Evolutionary conservation across 2,888 invertebrate species (phyloP), one percentile per base, ranked within the genome.

Genomic region (Apodemia duryi): DNA sequence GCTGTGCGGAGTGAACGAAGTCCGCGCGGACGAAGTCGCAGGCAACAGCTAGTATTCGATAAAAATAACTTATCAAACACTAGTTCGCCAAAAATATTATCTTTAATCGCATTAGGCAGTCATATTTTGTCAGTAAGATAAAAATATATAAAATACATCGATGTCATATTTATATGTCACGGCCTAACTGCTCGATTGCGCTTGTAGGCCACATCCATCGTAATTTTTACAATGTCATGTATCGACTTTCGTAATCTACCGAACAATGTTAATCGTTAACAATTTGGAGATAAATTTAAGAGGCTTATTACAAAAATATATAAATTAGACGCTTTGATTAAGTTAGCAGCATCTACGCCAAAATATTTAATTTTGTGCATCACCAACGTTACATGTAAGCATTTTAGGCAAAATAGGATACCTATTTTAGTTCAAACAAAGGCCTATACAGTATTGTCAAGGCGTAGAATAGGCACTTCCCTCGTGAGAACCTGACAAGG

Each of bases 401-500:
- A 63, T 65, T 68, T 62, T 63, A 38, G 46, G 54, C 57, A 62
- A 51, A 11, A 80, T 84, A 86, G 88, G 87, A 86, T 84, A 85
- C 83, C 78, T 82, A 82, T 77, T 77, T 80, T 76, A 79, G 78
- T 78, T 77, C 77, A 81, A 88, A 89, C 91, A 91, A 90, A 90
- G 88, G 83, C 86, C 82, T 82, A 86, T 85, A 84, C 86, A 80
- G 89, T 91, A 91, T 91, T 91, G 91, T 91, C 91, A 90, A 90
- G 90, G 90, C 90, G 80, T 84, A 87, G 87, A 91, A 89, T 91
- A 85, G 87, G 83, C 90, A 90, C 88, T 90, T 90, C 91, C 91
- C 89, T 85, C 91, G 91, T 91, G 91, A 91, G 91, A 91, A 91
- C 90, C 79, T 82, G 80, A 84, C 91, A 91, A 92, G 91, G 91